Evolutionary conservation across 2,888 invertebrate genomes (phyloP), one percentile per base, ranked within the genome.

Genomic region (Pterobdella sp.): DNA sequence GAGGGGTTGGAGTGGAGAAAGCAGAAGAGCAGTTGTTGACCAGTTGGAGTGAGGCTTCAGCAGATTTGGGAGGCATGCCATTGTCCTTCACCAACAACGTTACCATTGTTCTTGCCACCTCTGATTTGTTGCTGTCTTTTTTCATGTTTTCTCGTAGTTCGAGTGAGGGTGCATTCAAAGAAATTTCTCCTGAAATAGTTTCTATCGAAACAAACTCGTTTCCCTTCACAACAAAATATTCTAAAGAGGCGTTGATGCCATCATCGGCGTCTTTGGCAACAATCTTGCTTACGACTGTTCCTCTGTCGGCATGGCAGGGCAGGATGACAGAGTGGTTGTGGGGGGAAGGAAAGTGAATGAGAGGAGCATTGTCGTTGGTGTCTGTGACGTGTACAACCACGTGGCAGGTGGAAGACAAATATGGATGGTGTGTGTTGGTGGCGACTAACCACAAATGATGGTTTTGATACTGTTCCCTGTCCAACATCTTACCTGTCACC

Each of bases 201-300:
- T 85, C 82, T 68, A 86, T 81, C 69, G 78, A 79, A 78, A 86
- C 86, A 68, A 85, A 81, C 34, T 81, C 81, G 74, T 85, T 85
- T 18, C 85, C 84, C 49, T 75, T 76, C 14, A 77, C 75, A 26
- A 80, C 76, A 64, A 75, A 73, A 72, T 76, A 80, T 14, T 74
- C 75, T 52, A 77, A 60, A 3, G 60, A 36, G 26, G 74, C 74
- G 67, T 77, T 77, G 3, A 73, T 72, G 14, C 75, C 76, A 22
- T 42, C 32, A 52, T 77, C 77, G 3, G 75, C 74, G 49, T 77
- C 77, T 1, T 49, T 64, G n/a, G 77, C 77, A 18, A 65, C 66
- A 42, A 77, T 56, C 42, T 31, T 63, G n/a, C 71, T 42, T 31
- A 72, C 35, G 65, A 31, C 36, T 3, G 26, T 35, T 0, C 69